These are phyloP conservation scores for Nomada fabriciana DNA, from an alignment of 2,888 invertebrate genomes.

Conservation along the genomic window DNA sequence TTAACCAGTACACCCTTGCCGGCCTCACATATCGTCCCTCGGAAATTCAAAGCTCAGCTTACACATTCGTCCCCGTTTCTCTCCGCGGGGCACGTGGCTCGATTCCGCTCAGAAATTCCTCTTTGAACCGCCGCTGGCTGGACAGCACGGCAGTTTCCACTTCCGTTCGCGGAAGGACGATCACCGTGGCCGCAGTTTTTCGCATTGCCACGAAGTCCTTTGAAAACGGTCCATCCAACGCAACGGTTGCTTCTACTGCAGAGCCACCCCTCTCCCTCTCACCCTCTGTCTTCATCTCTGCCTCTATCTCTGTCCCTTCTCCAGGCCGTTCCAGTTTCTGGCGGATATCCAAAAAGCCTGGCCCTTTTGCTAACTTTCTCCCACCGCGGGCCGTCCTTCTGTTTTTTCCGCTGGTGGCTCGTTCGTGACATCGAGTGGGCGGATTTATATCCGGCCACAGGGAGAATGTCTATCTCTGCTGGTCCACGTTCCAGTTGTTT, in stretches of 20 bases:
- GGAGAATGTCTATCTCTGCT: slow-evolving; percentile 42
- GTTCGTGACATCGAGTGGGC: slow-evolving; percentile 66
- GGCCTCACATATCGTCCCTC: neutral
- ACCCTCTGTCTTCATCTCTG: neutral
- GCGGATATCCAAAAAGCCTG: slow-evolving; percentile 68
- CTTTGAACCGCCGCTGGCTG: slow-evolving; percentile 32
- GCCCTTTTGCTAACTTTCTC: slow-evolving; percentile 51
- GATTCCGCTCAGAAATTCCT: slow-evolving; percentile 27
- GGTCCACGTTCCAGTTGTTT: slow-evolving; percentile 57
- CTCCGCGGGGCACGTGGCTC: neutral
- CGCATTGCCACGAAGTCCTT: slow-evolving; percentile 51
- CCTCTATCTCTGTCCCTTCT: neutral
- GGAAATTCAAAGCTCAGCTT: neutral
- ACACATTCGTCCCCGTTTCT: neutral
- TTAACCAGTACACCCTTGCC: too few relatives aligned
- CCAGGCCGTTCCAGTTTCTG: slow-evolving; percentile 61
- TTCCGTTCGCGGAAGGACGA: slow-evolving; percentile 38
- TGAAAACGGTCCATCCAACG: slow-evolving; percentile 44
- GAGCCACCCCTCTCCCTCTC: slow-evolving; percentile 27
- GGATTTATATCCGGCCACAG: slow-evolving; percentile 65
- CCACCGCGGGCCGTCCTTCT: slow-evolving; percentile 20
- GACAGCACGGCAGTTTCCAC: slow-evolving; percentile 20
- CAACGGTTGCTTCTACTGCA: slow-evolving; percentile 36
- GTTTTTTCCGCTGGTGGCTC: slow-evolving; percentile 33
- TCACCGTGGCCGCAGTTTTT: slow-evolving; percentile 56